Evolutionary conservation across 2,113 vertebrate genomes (phyloP).

Genomic region (Tachuris rubrigastra): DNA sequence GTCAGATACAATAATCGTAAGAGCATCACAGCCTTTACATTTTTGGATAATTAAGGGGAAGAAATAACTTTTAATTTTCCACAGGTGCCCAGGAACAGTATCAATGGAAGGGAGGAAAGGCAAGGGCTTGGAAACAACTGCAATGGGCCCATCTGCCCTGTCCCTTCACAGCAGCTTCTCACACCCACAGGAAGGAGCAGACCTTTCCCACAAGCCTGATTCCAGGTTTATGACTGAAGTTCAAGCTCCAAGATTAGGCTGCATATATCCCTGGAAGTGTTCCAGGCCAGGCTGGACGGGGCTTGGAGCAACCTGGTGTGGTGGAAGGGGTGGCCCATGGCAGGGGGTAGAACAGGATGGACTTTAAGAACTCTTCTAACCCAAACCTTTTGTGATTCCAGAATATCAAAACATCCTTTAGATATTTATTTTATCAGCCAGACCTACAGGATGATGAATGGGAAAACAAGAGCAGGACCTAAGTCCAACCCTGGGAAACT

Average conservation of each 20-base stretch:
- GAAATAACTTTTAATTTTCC: neutral
- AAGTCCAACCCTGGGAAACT: accelerated
- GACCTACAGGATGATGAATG: accelerated
- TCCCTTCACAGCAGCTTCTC: neutral
- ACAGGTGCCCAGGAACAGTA: accelerated
- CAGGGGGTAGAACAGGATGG: neutral
- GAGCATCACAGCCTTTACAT: neutral
- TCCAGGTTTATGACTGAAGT: accelerated
- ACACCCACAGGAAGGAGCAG: too few species aligned
- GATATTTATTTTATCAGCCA: neutral
- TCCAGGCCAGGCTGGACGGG: neutral
- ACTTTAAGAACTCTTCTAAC: neutral
- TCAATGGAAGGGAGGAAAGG: neutral
- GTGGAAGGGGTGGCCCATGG: neutral
- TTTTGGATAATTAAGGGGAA: neutral
- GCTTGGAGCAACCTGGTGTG: neutral
- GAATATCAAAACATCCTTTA: neutral
- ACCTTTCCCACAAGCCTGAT: neutral
- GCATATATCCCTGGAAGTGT: accelerated
- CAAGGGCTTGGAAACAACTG: neutral
- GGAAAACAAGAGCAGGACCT: neutral
- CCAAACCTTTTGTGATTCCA: neutral
- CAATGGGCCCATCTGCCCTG: accelerated
- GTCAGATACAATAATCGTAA: accelerated
- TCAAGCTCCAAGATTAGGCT: neutral